These are phyloP conservation scores for Orthosia cruda DNA, from an alignment of 2,888 invertebrate genomes.

Conservation along the genomic window DNA sequence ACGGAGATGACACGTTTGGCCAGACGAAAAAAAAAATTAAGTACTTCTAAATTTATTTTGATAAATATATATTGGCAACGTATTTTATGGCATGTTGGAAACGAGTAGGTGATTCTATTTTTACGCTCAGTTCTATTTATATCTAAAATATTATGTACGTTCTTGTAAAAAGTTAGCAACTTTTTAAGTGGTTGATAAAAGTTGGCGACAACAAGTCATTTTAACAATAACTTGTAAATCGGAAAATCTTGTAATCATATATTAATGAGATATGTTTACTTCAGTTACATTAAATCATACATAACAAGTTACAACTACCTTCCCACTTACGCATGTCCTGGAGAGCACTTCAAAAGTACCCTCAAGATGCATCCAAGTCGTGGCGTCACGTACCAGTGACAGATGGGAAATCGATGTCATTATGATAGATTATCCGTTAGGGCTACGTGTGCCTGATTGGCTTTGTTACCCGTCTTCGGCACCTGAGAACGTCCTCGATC, in stretches of 20 bases:
- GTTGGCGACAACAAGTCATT: too few species aligned
- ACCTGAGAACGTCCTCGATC: slow-evolving; percentile 84
- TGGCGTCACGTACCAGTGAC: slow-evolving; percentile 81
- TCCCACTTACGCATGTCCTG: slow-evolving; percentile 57
- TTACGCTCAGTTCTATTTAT: not conserved
- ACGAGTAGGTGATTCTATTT: not conserved
- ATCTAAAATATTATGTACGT: not conserved
- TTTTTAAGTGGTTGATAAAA: too few species aligned
- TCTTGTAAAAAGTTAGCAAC: too few species aligned
- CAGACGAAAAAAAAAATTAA: too few species aligned
- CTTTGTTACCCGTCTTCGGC: slow-evolving; percentile 90
- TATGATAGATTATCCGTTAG: slow-evolving; percentile 90
- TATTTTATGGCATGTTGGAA: not conserved
- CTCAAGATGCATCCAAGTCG: slow-evolving; percentile 79
- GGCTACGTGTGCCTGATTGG: slow-evolving; percentile 88
- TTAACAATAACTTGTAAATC: not conserved
- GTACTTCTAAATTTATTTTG: not conserved
- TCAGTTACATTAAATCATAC: not conserved
- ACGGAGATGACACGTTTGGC: not conserved
- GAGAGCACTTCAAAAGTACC: slow-evolving; percentile 68
- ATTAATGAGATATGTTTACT: not conserved
- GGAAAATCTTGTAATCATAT: too few species aligned
- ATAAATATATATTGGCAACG: not conserved
- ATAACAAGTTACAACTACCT: slow-evolving; percentile 14
- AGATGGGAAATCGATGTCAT: slow-evolving; percentile 90